Evolutionary conservation across 2,797 vertebrate species (phyloP).

Genomic region (Adelosebastes latens): DNA sequence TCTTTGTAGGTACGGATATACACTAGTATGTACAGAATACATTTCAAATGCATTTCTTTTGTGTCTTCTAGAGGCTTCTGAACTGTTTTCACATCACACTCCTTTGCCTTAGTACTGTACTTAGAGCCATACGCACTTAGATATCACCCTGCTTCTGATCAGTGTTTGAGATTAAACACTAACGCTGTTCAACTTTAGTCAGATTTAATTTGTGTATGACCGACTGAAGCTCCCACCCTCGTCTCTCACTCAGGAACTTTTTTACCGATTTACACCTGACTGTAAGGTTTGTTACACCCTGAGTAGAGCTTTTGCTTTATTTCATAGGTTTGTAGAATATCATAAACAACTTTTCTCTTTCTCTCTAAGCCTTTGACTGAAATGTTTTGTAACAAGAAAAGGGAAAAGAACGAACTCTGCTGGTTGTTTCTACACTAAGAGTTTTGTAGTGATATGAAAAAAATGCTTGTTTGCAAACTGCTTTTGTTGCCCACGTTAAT

Average conservation of each 20-base stretch:
- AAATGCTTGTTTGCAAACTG: conserved; percentile 48
- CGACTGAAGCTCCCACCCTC: background rate
- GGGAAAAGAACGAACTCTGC: conserved; percentile 45
- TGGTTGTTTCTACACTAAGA: conserved; percentile 41
- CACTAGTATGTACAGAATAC: conserved; percentile 2
- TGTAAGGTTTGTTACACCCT: conserved; percentile 18
- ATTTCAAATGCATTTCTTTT: conserved; percentile 8
- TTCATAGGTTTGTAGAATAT: conserved; percentile 2
- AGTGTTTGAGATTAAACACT: background rate
- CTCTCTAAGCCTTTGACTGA: conserved; percentile 42
- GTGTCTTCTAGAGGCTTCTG: conserved; percentile 26
- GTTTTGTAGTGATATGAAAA: conserved; percentile 60
- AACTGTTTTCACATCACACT: conserved; percentile 40
- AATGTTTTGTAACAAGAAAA: conserved; percentile 61
- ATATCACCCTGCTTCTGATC: conserved; percentile 3
- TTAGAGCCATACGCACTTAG: conserved; percentile 22
- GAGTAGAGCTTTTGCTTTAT: conserved; percentile 21
- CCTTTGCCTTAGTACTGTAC: conserved; percentile 57
- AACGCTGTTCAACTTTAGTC: conserved; percentile 7
- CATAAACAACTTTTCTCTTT: background rate
- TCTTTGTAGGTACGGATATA: conserved; percentile 40
- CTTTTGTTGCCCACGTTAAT: conserved; percentile 62
- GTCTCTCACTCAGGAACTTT: conserved; percentile 39
- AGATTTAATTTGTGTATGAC: background rate
- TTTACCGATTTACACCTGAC: conserved; percentile 6